Base-by-base conservation (phyloP, 2,113 vertebrate genomes). In the Nibea coibor region DNA sequence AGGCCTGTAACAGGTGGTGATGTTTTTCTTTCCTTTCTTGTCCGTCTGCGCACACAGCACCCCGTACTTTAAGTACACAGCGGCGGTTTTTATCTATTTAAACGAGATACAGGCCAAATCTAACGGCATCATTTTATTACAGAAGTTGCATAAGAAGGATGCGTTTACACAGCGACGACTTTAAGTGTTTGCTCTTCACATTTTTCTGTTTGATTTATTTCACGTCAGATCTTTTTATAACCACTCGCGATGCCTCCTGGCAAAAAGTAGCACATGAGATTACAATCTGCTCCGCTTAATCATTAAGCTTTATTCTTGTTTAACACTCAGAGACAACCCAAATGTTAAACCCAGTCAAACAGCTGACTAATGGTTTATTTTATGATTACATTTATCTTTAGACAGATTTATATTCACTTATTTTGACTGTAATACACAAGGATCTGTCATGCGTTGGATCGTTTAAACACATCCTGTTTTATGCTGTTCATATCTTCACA, bases 1-100 rank as follows among this genome's bases (percentile, higher is more conserved):
- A 87, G 87, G 53, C 48, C 80, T 65, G 26, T 15, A 88, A 80
- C 87, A 91, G 85, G 79, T 83, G 68, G 22, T 81, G 65, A 2
- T 74, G 83, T 66, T 82, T 69, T 70, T 81, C 48, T 65, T 43
- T 16, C 20, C 22, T 67, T 58, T 83, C 35, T 43, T 69, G 17
- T 22, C 47, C n/a, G 0, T 24, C n/a, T 2, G 20, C 11, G 5
- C 79, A 54, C 22, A 9, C 35, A 47, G 28, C 35, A 0, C 64
- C 51, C 50, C 67, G 51, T 45, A 14, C 57, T 65, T 59, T 0
- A 26, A 42, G 56, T 12, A 56, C 10, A 56, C n/a, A 64, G 10
- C 0, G 3, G 45, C 19, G 0, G 9, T 8, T 22, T 53, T 45
- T 20, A 39, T 39, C 15, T 28, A 47, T 35, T 31, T 26, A 14